Conservation (phyloP, 1,140 invertebrate genomes). For the Copidosoma floridanum region DNA sequence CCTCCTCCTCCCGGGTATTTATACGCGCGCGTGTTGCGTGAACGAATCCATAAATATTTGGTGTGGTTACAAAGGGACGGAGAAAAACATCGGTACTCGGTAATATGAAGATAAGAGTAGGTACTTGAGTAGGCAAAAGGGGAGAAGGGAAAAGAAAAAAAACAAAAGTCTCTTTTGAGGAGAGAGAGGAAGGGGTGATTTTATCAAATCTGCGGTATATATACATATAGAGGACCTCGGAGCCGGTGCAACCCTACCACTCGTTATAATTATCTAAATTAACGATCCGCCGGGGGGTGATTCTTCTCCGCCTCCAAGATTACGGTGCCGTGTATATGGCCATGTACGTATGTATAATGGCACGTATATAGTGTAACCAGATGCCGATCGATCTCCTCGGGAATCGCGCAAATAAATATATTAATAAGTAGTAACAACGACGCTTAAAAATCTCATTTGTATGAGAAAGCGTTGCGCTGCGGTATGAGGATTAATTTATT, state of each 20-base stretch:
- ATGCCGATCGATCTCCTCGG: no score
- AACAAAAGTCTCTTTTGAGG: constrained; percentile 14
- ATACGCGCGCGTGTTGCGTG: neutral
- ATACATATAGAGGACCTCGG: constrained; percentile 10
- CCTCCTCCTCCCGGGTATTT: no score
- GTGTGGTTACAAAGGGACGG: no score
- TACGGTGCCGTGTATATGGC: neutral
- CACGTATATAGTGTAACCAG: no score
- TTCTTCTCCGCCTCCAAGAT: no score
- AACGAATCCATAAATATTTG: no score
- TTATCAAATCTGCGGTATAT: neutral
- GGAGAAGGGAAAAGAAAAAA: neutral
- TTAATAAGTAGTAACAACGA: no score
- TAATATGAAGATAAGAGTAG: constrained; percentile 23
- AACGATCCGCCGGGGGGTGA: constrained; percentile 11
- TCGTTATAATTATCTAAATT: constrained; percentile 27
- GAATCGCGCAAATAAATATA: no score
- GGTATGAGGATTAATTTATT: no score
- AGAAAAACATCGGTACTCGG: constrained; percentile 6
- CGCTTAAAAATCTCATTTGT: no score
- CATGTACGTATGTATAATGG: neutral
- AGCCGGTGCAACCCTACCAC: neutral
- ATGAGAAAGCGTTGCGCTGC: no score
- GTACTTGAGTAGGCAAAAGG: neutral
- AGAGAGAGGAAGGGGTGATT: neutral